Evolutionary conservation across 2,888 invertebrate genomes (phyloP).

Genomic region (Lasiommata megera): DNA sequence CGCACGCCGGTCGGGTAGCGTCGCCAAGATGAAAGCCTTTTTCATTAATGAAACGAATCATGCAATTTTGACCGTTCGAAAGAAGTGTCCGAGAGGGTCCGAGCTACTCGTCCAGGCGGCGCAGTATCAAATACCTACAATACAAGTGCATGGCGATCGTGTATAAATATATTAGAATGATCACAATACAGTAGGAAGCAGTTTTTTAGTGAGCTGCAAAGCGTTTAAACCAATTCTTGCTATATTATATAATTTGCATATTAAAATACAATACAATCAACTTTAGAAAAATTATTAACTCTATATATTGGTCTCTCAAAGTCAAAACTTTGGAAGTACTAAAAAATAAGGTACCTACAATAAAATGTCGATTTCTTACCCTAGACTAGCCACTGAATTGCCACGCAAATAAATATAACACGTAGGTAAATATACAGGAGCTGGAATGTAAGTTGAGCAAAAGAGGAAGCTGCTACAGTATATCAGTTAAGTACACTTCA

Average conservation of each 20-base stretch:
- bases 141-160: too few species aligned
- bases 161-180: background rate
- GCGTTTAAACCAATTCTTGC: too few species aligned
- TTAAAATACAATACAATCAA: background rate
- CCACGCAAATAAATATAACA: background rate
- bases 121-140: too few species aligned
- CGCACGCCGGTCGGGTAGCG: too few species aligned
- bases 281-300: background rate
- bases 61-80: too few species aligned
- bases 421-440: conserved; percentile 6
- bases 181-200: background rate
- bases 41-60: too few species aligned
- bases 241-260: background rate
- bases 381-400: background rate
- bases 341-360: background rate
- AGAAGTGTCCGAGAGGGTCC: too few species aligned
- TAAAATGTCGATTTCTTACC: background rate
- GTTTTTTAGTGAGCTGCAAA: background rate
- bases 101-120: too few species aligned
- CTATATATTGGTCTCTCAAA: background rate
- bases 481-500: conserved; percentile 34
- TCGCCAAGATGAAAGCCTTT: too few species aligned
- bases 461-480: conserved; percentile 27
- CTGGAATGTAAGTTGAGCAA: conserved; percentile 43
- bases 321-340: background rate